Evolutionary conservation across 1,140 invertebrate genomes (phyloP), one percentile per base, ranked within the genome.

Genomic region (Cotesia typhae): DNA sequence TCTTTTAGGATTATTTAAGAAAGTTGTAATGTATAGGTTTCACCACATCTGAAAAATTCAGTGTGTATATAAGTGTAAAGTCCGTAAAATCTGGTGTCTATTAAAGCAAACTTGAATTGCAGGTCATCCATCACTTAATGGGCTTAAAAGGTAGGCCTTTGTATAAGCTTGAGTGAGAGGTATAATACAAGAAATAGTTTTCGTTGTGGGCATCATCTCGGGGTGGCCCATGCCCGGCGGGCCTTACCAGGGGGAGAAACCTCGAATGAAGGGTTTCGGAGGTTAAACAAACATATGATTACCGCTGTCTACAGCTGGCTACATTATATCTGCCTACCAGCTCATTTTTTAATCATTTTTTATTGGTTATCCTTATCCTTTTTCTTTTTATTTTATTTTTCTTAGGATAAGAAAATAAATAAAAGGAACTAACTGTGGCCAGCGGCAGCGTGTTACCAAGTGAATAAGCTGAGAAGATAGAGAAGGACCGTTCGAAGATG

Each of bases 201-300:
- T 71, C 74, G 77, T 78, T 74, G 57, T 72, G 75, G 77, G 35
- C 67, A 47, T 60, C 20, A 64, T 82, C 82, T 83, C 83, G 77
- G 82, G 83, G 84, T 85, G 84, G 83, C 80, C 84, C 80, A 76
- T 78, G 79, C 74, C 78, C 73, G 75, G 64, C 71, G 77, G 82
- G 64, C 77, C 74, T 74, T 74, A 79, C 79, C 78, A 77, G 76
- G 75, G 78, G 78, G 79, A 71, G 67, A 70, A 52, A 51, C 78
- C 76, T 75, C 77, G 74, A 83, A 86, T 87, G 85, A 86, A 83
- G 81, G 85, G 85, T 85, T 86, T 85, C 79, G 82, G 81, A 86
- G 85, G 85, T 87, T 87, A 87, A 86, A 87, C 85, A 87, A 87
- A 86, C 85, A 87, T 87, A 81, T 85, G 85, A 87, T 87, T 87